phyloP scores from a whole-genome alignment of 1,140 invertebrate genomes.

The Drosophila ercepeae region DNA sequence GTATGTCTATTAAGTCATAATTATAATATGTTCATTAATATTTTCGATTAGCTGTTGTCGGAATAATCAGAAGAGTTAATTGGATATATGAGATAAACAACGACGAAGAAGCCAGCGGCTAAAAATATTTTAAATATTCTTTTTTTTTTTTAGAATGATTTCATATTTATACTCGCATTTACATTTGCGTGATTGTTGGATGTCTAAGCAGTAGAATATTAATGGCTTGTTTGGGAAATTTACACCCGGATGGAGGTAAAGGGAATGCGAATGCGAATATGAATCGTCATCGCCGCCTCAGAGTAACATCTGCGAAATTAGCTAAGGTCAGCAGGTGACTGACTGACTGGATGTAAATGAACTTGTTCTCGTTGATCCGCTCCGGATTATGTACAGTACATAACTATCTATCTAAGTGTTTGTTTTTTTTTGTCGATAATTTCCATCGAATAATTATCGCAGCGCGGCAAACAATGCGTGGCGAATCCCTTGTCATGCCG shows the following conservation, averaged over 20 bases:
- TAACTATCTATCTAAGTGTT: slow-evolving; percentile 3
- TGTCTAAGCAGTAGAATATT: slow-evolving; percentile 33
- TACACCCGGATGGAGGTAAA: slow-evolving; percentile 65
- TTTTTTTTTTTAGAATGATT: slow-evolving; percentile 55
- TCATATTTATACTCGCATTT: slow-evolving; percentile 72
- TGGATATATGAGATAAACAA: slow-evolving; percentile 58
- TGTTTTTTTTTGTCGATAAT: slow-evolving; percentile 15
- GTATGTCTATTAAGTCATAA: slow-evolving; percentile 71
- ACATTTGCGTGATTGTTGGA: slow-evolving; percentile 65
- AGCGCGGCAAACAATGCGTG: slow-evolving; percentile 62
- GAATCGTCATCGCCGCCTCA: not conserved
- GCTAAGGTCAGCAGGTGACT: slow-evolving; percentile 47
- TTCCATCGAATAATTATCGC: slow-evolving; percentile 47
- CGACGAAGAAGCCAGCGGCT: slow-evolving; percentile 29
- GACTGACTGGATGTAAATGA: slow-evolving; percentile 35
- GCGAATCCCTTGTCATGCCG: slow-evolving; percentile 72
- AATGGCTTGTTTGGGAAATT: slow-evolving; percentile 76
- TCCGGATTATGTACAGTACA: slow-evolving; percentile 3
- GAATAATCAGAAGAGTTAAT: slow-evolving; percentile 60
- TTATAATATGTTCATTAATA: slow-evolving; percentile 73
- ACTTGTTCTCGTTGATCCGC: slow-evolving; percentile 45
- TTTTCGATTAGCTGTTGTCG: slow-evolving; percentile 61
- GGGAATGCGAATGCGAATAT: slow-evolving; percentile 7
- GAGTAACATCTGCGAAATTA: slow-evolving; percentile 29
- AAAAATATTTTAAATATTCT: slow-evolving; percentile 2